A percentile compares a stretch with the other conserved stretches of the same genome.
These are phyloP conservation scores for Colletes gigas DNA, from an alignment of 1,140 invertebrate genomes.

Conservation along the genomic window DNA sequence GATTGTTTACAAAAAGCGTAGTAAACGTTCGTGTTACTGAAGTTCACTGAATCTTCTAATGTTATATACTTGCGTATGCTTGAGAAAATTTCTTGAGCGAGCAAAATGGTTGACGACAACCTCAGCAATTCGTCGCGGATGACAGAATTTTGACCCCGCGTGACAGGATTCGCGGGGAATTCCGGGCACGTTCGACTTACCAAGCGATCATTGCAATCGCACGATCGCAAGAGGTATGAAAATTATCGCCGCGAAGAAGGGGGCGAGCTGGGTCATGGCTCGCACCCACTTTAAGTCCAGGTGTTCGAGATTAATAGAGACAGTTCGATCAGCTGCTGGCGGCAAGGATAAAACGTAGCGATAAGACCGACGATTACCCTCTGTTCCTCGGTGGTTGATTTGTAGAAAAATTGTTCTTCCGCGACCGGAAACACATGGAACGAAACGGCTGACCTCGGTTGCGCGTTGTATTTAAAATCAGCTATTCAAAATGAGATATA, in stretches of 20 bases:
- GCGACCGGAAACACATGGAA: background rate
- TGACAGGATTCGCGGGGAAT: conserved; percentile 8
- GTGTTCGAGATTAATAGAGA: conserved; percentile 70
- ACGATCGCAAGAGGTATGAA: background rate
- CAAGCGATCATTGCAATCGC: conserved; percentile 6
- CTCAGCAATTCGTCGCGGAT: background rate
- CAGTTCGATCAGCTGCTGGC: conserved; percentile 60
- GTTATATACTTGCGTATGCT: too few relatives aligned
- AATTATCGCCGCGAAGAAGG: conserved; percentile 22
- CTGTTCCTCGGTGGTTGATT: background rate
- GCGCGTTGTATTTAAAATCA: too few relatives aligned
- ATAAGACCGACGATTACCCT: conserved; percentile 32
- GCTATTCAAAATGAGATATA: too few relatives aligned
- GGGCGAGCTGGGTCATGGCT: conserved; percentile 39
- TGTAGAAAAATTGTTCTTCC: background rate
- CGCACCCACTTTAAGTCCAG: conserved; percentile 64
- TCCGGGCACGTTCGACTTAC: background rate
- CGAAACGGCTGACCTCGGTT: background rate
- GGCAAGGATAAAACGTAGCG: conserved; percentile 28
- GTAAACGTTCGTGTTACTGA: too few relatives aligned
- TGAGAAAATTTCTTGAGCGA: too few relatives aligned
- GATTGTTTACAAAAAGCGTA: too few relatives aligned
- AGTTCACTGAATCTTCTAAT: too few relatives aligned
- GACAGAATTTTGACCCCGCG: background rate
- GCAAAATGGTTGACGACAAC: too few relatives aligned